These are phyloP conservation scores for Callyntrura guangdongensis DNA, from an alignment of 2,888 invertebrate species.

Conservation along the genomic window DNA sequence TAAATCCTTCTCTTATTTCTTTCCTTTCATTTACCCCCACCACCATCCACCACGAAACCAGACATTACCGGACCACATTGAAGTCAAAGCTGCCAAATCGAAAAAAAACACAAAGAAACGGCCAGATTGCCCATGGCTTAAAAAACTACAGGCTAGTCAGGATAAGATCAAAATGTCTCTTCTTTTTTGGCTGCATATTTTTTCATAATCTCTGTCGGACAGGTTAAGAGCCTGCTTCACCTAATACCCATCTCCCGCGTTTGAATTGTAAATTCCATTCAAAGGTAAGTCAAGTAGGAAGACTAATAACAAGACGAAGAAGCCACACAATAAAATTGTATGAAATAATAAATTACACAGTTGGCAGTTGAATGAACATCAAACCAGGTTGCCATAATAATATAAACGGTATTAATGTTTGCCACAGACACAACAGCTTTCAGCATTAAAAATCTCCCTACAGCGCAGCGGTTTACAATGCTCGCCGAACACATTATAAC, in stretches of 20 bases:
- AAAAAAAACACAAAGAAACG: background rate
- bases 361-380: background rate
- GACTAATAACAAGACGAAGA: background rate
- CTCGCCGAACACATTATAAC: background rate
- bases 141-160: too few species aligned
- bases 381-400: background rate
- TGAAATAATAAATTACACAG: slow-evolving; percentile 34
- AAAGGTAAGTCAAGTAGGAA: background rate
- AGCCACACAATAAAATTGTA: slow-evolving; percentile 31
- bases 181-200: background rate
- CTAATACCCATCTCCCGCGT: background rate
- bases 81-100: too few species aligned
- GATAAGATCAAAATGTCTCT: background rate
- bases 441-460: background rate
- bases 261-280: slow-evolving; percentile 32
- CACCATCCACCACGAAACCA: background rate
- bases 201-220: background rate
- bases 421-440: background rate
- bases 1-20: slow-evolving; percentile 2
- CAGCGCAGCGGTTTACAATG: background rate
- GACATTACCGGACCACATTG: background rate
- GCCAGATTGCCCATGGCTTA: background rate
- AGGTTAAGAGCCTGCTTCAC: slow-evolving; percentile 28
- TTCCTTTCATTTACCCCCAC: slow-evolving; percentile 6
- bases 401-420: too few species aligned